These are phyloP conservation scores for Leucopsar rothschildi DNA, from an alignment of 2,113 vertebrate species.

Conservation along the genomic window DNA sequence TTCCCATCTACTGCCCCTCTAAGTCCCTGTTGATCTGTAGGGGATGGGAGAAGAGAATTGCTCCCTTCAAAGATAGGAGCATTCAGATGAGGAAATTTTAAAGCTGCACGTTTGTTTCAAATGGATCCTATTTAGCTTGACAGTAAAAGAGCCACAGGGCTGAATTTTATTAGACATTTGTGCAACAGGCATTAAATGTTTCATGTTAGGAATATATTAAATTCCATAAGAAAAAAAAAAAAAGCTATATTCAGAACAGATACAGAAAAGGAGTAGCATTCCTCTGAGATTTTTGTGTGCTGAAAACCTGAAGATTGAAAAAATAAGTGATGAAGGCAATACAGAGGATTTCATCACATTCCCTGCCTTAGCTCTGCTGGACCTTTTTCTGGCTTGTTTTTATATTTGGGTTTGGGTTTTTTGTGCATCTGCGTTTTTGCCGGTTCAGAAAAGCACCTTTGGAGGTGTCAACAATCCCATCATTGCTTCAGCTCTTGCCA, in stretches of 20 bases:
- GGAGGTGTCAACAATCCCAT: background rate
- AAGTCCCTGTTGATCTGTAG: conserved; percentile 11
- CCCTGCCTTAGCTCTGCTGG: background rate
- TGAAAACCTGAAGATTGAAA: background rate
- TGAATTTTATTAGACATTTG: conserved; percentile 57
- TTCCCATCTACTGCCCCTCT: background rate
- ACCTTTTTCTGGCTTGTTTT: background rate
- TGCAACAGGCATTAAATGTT: conserved; percentile 58
- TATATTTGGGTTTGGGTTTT: background rate
- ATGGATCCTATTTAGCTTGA: conserved; percentile 44
- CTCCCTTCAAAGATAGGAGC: background rate
- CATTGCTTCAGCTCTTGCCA: background rate
- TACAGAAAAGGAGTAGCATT: background rate
- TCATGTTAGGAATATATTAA: conserved; percentile 58
- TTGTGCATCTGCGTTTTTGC: background rate
- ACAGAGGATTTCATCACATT: background rate
- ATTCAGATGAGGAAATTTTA: conserved; percentile 26
- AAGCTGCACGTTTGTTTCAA: conserved; percentile 33
- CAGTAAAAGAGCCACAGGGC: conserved; percentile 39
- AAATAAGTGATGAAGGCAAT: background rate
- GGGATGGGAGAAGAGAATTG: background rate
- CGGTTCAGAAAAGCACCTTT: background rate
- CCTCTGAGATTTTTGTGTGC: background rate
- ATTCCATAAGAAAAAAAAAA: background rate
- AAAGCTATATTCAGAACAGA: background rate